phyloP scores from a whole-genome alignment of 2,113 vertebrate species.

The Xenopus laevis region DNA sequence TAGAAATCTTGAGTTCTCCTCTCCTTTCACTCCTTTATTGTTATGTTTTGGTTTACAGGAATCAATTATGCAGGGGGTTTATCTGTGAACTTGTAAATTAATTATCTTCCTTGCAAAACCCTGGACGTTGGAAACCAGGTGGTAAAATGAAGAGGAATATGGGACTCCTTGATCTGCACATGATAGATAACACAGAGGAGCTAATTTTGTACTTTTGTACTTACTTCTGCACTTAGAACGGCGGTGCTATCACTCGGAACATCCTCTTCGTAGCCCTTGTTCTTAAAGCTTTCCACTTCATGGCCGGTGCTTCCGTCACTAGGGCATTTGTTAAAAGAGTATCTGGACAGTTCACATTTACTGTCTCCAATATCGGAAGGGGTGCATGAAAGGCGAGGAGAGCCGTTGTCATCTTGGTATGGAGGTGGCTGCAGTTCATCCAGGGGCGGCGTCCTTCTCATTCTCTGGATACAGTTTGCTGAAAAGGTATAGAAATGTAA shows the following conservation, averaged over 20 bases:
- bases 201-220: conserved; percentile 28
- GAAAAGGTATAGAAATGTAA: conserved; percentile 37
- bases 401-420: conserved; percentile 92
- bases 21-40: no score
- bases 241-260: conserved; percentile 94
- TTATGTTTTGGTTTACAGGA: no score
- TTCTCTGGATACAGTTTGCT: conserved; percentile 96
- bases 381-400: conserved; percentile 90
- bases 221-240: conserved; percentile 92
- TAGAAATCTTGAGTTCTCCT: no score
- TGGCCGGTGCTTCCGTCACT: conserved; percentile 84
- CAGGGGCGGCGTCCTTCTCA: conserved; percentile 89
- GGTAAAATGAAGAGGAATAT: not conserved
- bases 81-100: no score
- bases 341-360: conserved; percentile 85
- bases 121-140: no score
- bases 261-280: conserved; percentile 93
- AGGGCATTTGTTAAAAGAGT: conserved; percentile 83
- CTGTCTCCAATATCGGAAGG: conserved; percentile 86
- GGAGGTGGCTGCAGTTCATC: conserved; percentile 94
- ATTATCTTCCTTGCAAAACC: no score
- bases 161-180: not conserved
- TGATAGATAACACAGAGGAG: not conserved
- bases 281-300: conserved; percentile 83
- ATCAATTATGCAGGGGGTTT: no score